phyloP scores from a whole-genome alignment of 2,888 invertebrate genomes.

The Lasiommata megera region DNA sequence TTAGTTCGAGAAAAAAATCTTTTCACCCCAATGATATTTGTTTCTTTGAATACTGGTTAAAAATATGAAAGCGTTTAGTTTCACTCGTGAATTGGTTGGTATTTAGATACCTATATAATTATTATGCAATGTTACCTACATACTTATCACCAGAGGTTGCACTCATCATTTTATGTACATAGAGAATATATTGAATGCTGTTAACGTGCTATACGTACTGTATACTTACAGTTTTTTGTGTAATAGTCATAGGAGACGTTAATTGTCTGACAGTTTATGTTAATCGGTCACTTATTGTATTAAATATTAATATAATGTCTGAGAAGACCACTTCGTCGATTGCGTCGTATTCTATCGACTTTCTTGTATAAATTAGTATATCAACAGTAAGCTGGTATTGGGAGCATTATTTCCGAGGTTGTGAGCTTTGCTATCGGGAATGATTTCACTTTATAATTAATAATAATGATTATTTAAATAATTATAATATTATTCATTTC shows the following conservation, averaged over 20 bases:
- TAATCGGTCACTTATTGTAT: slow-evolving; percentile 17
- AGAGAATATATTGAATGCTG: slow-evolving; percentile 25
- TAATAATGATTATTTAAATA: slow-evolving; percentile 55
- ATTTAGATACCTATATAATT: slow-evolving; percentile 2
- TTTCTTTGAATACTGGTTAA: too few species aligned
- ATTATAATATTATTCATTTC: slow-evolving; percentile 54
- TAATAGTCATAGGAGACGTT: slow-evolving; percentile 25
- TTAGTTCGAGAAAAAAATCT: background rate
- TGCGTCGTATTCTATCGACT: slow-evolving; percentile 51
- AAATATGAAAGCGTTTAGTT: background rate
- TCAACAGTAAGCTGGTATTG: slow-evolving; percentile 78
- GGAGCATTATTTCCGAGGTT: slow-evolving; percentile 81
- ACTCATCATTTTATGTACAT: slow-evolving; percentile 34
- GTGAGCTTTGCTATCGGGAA: slow-evolving; percentile 78
- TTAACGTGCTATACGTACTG: slow-evolving; percentile 17
- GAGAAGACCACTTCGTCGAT: slow-evolving; percentile 41
- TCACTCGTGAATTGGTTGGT: background rate
- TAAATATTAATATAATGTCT: slow-evolving; percentile 17
- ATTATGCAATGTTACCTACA: slow-evolving; percentile 46
- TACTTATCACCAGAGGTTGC: slow-evolving; percentile 52
- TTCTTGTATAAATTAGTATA: slow-evolving; percentile 60
- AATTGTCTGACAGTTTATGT: slow-evolving; percentile 22
- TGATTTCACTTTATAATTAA: slow-evolving; percentile 70
- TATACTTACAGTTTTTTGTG: slow-evolving; percentile 21
- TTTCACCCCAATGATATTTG: too few species aligned